Conservation (phyloP, 1,140 invertebrate species). For the Drosophila chauvacae region DNA sequence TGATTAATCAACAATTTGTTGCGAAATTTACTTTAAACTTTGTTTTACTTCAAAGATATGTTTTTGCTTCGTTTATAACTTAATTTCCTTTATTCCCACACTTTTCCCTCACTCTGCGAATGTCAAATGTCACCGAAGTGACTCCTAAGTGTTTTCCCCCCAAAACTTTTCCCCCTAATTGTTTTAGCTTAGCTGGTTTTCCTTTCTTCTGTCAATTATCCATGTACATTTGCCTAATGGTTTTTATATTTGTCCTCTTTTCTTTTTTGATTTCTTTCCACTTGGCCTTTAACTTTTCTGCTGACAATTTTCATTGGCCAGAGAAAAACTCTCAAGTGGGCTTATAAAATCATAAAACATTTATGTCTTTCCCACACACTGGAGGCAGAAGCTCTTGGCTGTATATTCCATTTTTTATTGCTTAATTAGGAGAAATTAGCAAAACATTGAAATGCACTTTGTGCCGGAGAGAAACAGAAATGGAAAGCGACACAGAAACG, state of each 20-base stretch:
- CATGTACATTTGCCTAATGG: slow-evolving; percentile 45
- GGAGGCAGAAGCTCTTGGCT: not conserved
- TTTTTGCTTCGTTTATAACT: slow-evolving; percentile 8
- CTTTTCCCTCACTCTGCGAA: slow-evolving; percentile 1
- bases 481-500: not conserved
- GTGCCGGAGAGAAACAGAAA: not conserved
- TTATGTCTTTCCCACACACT: slow-evolving; percentile 5
- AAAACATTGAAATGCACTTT: slow-evolving; percentile 44
- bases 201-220: slow-evolving; percentile 42
- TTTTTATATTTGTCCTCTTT: slow-evolving; percentile 32
- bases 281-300: slow-evolving; percentile 22
- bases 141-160: slow-evolving; percentile 25
- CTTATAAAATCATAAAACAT: slow-evolving; percentile 37
- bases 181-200: slow-evolving; percentile 23
- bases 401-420: slow-evolving; percentile 2
- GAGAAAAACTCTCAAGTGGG: slow-evolving; percentile 25
- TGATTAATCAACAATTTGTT: slow-evolving; percentile 1
- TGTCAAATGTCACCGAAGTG: slow-evolving; percentile 37
- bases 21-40: not conserved
- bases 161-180: slow-evolving; percentile 19
- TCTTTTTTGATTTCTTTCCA: slow-evolving; percentile 9
- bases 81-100: slow-evolving; percentile 25
- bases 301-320: slow-evolving; percentile 28
- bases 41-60: not conserved
- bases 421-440: slow-evolving; percentile 35